phyloP scores from a whole-genome alignment of 2,797 vertebrate species.

The Halcyon badia region DNA sequence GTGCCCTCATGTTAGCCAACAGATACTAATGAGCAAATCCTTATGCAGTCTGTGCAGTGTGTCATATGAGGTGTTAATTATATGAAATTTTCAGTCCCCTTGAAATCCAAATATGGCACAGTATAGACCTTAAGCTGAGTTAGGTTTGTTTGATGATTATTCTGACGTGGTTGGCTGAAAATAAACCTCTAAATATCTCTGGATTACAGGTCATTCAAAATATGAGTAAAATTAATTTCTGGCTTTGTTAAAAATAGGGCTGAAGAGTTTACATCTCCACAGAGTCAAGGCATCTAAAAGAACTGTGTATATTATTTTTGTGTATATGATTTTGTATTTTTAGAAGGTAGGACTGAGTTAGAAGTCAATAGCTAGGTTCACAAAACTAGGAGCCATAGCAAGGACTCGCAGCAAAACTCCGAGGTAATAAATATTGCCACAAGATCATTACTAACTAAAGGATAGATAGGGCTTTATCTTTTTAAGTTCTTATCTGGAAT shows the following conservation, averaged over 20 bases:
- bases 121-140: background rate
- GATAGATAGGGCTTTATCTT: slow-evolving; percentile 18
- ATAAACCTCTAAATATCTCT: background rate
- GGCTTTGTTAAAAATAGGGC: background rate
- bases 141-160: background rate
- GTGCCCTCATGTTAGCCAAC: background rate
- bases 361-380: background rate
- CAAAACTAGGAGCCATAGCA: background rate
- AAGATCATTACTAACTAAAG: background rate
- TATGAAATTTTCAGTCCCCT: background rate
- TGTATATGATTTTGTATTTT: background rate
- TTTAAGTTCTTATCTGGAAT: slow-evolving; percentile 13
- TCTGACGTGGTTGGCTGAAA: background rate
- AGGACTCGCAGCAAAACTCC: background rate
- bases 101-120: background rate
- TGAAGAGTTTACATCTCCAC: background rate
- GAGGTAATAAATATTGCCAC: slow-evolving; percentile 17
- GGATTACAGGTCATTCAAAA: background rate
- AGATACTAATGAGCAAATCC: background rate
- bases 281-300: background rate
- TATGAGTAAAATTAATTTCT: background rate
- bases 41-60: background rate
- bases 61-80: background rate
- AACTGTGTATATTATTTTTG: background rate
- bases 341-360: background rate